Base-by-base conservation (phyloP, 2,797 vertebrate species). In the Gymnoscopelus microlampas region DNA sequence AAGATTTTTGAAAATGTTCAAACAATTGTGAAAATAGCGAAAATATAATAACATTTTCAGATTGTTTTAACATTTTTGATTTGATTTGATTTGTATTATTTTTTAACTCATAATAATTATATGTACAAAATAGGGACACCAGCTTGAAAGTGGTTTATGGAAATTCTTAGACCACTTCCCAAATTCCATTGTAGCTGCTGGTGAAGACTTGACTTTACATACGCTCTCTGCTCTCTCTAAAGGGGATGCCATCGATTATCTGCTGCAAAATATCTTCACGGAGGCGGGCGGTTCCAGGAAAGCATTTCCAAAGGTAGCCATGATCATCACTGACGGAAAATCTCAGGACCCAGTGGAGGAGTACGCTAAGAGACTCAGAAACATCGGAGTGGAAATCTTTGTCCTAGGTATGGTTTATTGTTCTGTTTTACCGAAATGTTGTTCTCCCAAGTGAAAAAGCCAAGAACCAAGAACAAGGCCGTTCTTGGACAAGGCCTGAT, bases 311-410 rank as follows among this genome's bases (percentile, higher is more conserved):
- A 99, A 98, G 90, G 94, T 99, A 78, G 98, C 97, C 83, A 95
- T 99, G 92, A 95, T 99, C 78, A 98, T 99, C 90, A 99, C 98
- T 14, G 98, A 99, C 79, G 98, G 98, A 91, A 99, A 99, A 93
- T 98, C 98, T 70, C 98, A 99, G 89, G 98, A 99, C 55, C 94
- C 97, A 76, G 98, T 99, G n/a, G 95, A 97, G 88, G 95, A 96
- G 87, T 84, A 96, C 88, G 96, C 98, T 74, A 95, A 83, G 92
- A 95, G 94, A 81, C 97, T 99, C 85, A 95, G 96, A 79, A 95
- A 94, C 88, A 93, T 95, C 53, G 98, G 97, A 90, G 96, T 96
- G 88, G 98, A 99, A 95, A 94, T 98, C 82, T 99, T 99, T 93
- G 96, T 97, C 77, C 93, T 99, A 87, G 98, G 98, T 99, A 87